These are phyloP conservation scores for Orchesella flavescens DNA, from an alignment of 2,888 invertebrate species.

Conservation along the genomic window DNA sequence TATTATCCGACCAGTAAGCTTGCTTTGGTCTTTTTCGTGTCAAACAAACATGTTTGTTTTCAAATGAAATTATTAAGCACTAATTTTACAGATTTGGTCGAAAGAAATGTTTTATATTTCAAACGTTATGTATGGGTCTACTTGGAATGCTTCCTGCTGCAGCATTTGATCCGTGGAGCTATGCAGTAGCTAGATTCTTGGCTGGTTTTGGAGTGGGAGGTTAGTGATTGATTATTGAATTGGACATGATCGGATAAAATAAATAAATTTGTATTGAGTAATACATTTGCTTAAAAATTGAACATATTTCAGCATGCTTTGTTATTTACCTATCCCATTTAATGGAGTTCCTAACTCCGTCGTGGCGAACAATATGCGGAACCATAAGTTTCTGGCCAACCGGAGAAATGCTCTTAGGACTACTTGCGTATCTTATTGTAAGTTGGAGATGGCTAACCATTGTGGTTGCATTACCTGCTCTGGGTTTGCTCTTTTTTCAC, in stretches of 20 bases:
- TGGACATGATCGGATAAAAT: too few relatives aligned
- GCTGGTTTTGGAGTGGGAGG: constrained; percentile 68
- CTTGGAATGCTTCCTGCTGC: constrained; percentile 62
- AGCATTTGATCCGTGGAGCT: constrained; percentile 63
- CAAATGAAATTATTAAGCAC: background rate
- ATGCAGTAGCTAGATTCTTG: constrained; percentile 53
- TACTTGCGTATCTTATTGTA: constrained; percentile 56
- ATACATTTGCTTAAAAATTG: background rate
- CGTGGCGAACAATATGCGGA: constrained; percentile 64
- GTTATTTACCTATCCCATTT: constrained; percentile 63
- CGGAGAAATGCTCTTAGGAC: constrained; percentile 61
- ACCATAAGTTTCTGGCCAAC: constrained; percentile 58
- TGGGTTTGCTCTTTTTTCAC: constrained; percentile 48
- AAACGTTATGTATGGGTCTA: constrained; percentile 59
- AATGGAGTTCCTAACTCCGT: constrained; percentile 67
- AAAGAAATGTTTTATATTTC: constrained; percentile 58
- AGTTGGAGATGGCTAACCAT: constrained; percentile 64
- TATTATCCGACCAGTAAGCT: constrained; percentile 64
- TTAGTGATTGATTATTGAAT: constrained; percentile 3
- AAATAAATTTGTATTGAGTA: too few relatives aligned
- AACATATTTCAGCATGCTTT: constrained; percentile 48
- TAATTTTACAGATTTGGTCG: constrained; percentile 55
- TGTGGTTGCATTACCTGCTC: constrained; percentile 44
- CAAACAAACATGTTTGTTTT: background rate
- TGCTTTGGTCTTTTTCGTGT: background rate